Evolutionary conservation across 1,140 invertebrate species (phyloP).

Genomic region (Drosophila simulans): DNA sequence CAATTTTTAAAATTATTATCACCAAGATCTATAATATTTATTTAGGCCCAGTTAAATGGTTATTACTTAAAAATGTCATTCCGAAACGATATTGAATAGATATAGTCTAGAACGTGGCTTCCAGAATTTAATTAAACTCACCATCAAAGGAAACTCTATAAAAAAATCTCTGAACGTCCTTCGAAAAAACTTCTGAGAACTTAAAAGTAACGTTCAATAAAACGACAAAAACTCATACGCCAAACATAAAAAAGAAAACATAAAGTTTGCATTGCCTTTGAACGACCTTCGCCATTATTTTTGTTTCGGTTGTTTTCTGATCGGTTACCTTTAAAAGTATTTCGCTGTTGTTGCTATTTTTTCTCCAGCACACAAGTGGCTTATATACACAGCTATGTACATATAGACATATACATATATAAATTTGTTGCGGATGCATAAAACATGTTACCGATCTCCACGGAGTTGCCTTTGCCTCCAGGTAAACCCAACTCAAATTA

Average conservation of each 20-base stretch:
- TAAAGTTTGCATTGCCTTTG: conserved; percentile 65
- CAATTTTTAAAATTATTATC: too few relatives aligned
- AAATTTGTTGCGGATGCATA: conserved; percentile 74
- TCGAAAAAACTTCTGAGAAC: conserved; percentile 17
- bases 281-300: conserved; percentile 76
- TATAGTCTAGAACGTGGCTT: too few relatives aligned
- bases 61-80: too few relatives aligned
- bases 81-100: too few relatives aligned
- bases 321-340: conserved; percentile 74
- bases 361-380: conserved; percentile 24
- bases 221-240: conserved; percentile 8
- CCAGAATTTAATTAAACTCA: not conserved
- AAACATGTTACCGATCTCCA: conserved; percentile 75
- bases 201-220: conserved; percentile 42
- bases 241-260: conserved; percentile 47
- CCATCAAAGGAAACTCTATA: not conserved
- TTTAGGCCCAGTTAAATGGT: too few relatives aligned
- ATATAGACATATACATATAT: conserved; percentile 5
- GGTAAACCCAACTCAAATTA: conserved; percentile 25
- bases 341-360: conserved; percentile 61
- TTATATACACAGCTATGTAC: conserved; percentile 23
- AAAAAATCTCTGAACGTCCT: not conserved
- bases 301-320: conserved; percentile 39
- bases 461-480: conserved; percentile 58
- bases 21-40: too few relatives aligned